These are phyloP conservation scores for Tethya wilhelma DNA, from an alignment of 37 sponge, comb jelly and placozoan genomes.

Conservation along the genomic window DNA sequence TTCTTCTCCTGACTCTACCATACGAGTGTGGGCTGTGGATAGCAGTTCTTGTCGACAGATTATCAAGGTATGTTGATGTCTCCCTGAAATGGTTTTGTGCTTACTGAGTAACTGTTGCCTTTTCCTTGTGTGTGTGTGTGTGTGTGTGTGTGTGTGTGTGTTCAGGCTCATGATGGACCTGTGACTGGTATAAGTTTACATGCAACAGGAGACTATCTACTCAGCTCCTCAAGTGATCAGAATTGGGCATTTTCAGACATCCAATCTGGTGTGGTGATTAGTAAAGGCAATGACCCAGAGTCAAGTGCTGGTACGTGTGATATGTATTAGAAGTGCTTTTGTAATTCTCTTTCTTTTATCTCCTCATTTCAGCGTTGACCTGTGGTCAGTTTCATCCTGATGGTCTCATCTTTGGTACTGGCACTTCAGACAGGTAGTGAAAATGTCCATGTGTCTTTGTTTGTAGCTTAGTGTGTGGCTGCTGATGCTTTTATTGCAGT, in stretches of 20 bases:
- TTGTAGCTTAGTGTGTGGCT: conserved; percentile 1
- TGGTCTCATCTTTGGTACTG: conserved; percentile 99
- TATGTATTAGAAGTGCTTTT: neutral
- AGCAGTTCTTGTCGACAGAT: conserved; percentile 44
- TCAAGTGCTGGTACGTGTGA: conserved; percentile 30
- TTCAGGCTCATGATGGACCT: conserved; percentile 92
- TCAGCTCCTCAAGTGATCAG: conserved; percentile 90
- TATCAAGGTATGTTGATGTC: conserved; percentile 61
- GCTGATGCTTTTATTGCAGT: conserved; percentile 28
- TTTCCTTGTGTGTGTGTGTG: too few species aligned
- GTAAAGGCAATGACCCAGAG: conserved; percentile 68
- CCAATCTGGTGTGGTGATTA: conserved; percentile 77
- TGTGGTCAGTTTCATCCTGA: conserved; percentile 99
- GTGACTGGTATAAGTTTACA: conserved; percentile 97
- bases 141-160: too few species aligned
- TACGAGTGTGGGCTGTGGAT: conserved; percentile 84
- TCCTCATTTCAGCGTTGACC: conserved; percentile 71
- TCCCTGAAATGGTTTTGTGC: neutral
- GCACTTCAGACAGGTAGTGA: conserved; percentile 84
- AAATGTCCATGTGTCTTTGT: neutral
- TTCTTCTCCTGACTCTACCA: conserved; percentile 91
- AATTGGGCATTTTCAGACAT: conserved; percentile 98
- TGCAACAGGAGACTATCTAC: conserved; percentile 95
- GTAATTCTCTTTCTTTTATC: neutral
- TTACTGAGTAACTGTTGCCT: neutral